Conservation (phyloP, 2,797 vertebrate genomes). For the Lemur catta region DNA sequence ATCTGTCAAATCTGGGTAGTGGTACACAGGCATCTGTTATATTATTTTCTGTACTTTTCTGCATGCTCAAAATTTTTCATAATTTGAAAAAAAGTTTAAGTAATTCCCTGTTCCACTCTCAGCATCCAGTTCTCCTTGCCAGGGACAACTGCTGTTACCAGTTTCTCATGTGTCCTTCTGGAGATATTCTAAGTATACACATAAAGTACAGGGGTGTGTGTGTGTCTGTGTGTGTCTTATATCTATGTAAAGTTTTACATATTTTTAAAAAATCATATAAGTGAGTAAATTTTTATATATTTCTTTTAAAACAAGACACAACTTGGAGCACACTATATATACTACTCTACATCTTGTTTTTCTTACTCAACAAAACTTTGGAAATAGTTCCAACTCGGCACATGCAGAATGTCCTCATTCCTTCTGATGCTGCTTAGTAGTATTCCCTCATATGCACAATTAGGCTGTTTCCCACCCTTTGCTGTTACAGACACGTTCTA, state of each 20-base stretch:
- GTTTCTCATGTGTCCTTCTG: not conserved
- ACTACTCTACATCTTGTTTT: not conserved
- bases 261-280: not conserved
- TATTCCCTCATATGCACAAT: not conserved
- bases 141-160: not conserved
- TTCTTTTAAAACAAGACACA: not conserved
- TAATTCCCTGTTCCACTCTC: not conserved
- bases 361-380: not conserved
- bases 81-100: not conserved
- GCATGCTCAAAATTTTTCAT: conserved; percentile 27
- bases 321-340: not conserved
- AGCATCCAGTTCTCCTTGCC: not conserved
- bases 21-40: conserved; percentile 32
- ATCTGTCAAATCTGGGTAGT: conserved; percentile 43
- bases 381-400: not conserved
- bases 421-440: not conserved
- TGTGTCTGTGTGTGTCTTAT: not conserved
- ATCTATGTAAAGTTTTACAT: not conserved
- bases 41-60: conserved; percentile 25
- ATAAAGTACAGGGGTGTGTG: not conserved
- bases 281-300: not conserved
- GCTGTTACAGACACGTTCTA: not conserved
- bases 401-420: not conserved
- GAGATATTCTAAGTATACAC: not conserved
- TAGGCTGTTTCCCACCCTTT: not conserved